Percentiles rank a stretch among this genome's conserved stretches.
These are phyloP conservation scores for Caenorhabditis briggsae DNA, from an alignment of 1,140 invertebrate species.

Conservation along the genomic window DNA sequence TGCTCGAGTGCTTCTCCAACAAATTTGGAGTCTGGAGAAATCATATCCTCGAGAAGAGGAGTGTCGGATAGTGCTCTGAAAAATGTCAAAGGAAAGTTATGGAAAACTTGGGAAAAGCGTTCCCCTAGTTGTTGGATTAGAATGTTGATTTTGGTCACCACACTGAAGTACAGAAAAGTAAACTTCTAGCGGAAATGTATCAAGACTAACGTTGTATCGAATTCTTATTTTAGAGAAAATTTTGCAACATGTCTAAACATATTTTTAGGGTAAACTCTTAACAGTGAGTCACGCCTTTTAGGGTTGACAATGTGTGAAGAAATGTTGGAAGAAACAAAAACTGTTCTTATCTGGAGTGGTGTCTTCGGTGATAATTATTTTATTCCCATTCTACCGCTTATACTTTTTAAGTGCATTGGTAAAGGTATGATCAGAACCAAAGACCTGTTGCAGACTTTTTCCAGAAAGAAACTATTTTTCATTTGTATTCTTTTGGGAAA, in stretches of 20 bases:
- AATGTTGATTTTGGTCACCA: conserved; percentile 39
- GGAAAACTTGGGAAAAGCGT: background rate
- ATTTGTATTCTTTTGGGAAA: background rate
- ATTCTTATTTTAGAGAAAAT: too few relatives aligned
- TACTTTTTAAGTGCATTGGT: conserved; percentile 31
- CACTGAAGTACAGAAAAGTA: background rate
- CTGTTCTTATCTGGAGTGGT: conserved; percentile 15
- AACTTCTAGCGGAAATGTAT: too few relatives aligned
- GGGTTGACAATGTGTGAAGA: background rate
- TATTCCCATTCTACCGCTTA: conserved; percentile 45
- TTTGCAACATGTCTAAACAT: too few relatives aligned
- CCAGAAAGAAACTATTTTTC: background rate
- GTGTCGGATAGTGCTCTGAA: conserved; percentile 41
- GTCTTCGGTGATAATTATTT: conserved; percentile 26
- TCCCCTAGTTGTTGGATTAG: background rate
- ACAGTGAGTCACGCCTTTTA: conserved; percentile 9
- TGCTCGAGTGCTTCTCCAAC: conserved; percentile 44
- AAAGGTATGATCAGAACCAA: conserved; percentile 27
- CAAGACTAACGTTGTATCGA: too few relatives aligned
- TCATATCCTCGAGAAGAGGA: conserved; percentile 46
- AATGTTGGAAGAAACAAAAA: background rate
- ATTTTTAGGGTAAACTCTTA: background rate
- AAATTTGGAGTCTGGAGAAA: conserved; percentile 26
- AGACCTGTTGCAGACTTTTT: background rate
- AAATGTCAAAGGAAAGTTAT: background rate